Evolutionary conservation across 2,888 invertebrate species (phyloP).

Genomic region (Acleris cristana): DNA sequence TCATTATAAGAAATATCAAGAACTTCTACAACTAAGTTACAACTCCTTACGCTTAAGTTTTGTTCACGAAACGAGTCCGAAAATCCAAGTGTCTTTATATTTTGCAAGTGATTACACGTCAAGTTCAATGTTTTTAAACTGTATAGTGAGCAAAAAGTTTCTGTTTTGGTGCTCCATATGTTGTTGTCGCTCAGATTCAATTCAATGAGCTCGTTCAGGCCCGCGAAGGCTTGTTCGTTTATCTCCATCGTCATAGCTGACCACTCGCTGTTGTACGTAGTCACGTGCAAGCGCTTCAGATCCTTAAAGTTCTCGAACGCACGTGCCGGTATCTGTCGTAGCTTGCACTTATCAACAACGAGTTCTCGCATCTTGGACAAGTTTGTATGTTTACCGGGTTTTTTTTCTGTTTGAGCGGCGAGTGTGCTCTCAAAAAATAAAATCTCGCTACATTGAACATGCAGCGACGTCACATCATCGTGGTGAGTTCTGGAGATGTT

Average conservation of each 20-base stretch:
- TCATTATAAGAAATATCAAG: conserved; percentile 90
- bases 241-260: conserved; percentile 90
- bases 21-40: conserved; percentile 87
- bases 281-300: conserved; percentile 86
- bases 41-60: conserved; percentile 85
- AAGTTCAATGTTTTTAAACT: conserved; percentile 88
- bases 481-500: conserved; percentile 87
- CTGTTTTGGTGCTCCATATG: conserved; percentile 89
- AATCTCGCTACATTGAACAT: conserved; percentile 89
- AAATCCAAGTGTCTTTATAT: conserved; percentile 88
- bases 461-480: conserved; percentile 86
- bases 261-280: conserved; percentile 91
- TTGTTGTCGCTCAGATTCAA: conserved; percentile 90
- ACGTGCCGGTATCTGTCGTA: conserved; percentile 88
- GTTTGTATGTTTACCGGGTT: conserved; percentile 80
- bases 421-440: conserved; percentile 89
- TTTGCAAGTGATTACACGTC: conserved; percentile 90
- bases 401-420: conserved; percentile 75
- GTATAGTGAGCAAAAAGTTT: conserved; percentile 88
- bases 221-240: conserved; percentile 87
- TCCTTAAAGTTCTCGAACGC: conserved; percentile 88
- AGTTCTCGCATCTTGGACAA: conserved; percentile 87
- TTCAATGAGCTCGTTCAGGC: conserved; percentile 86
- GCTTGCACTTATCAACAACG: conserved; percentile 90
- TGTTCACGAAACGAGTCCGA: conserved; percentile 86